Conservation (phyloP, 2,797 vertebrate genomes). For the Scolopax rusticola region DNA sequence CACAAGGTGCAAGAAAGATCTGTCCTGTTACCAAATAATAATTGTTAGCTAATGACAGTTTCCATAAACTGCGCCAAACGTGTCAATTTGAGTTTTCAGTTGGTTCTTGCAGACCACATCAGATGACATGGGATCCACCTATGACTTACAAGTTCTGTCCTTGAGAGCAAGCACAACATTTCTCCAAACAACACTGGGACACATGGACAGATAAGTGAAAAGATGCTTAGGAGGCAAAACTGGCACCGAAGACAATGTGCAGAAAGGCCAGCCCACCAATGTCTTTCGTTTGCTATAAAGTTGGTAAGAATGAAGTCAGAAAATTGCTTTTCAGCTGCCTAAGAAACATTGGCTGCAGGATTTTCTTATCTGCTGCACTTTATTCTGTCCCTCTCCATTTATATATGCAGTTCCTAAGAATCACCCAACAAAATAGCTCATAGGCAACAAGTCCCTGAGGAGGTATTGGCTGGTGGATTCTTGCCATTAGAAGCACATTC, state of each 20-base stretch:
- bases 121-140: neutral
- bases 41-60: neutral
- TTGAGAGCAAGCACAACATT: neutral
- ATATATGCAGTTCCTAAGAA: neutral
- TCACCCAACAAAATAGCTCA: neutral
- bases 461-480: neutral
- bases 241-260: neutral
- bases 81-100: neutral
- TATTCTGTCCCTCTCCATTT: neutral
- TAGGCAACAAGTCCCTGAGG: neutral
- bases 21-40: neutral
- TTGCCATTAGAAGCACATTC: neutral
- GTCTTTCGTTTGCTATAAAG: neutral
- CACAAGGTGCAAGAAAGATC: neutral
- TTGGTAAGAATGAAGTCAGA: neutral
- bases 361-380: neutral
- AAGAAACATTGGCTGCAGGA: neutral
- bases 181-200: neutral
- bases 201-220: neutral
- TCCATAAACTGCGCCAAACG: neutral
- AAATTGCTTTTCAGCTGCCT: neutral
- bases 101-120: neutral
- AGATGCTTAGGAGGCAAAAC: neutral
- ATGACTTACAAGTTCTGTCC: neutral
- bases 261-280: neutral